Conservation (phyloP, 2,888 invertebrate species). For the Galerucella nymphaeae region DNA sequence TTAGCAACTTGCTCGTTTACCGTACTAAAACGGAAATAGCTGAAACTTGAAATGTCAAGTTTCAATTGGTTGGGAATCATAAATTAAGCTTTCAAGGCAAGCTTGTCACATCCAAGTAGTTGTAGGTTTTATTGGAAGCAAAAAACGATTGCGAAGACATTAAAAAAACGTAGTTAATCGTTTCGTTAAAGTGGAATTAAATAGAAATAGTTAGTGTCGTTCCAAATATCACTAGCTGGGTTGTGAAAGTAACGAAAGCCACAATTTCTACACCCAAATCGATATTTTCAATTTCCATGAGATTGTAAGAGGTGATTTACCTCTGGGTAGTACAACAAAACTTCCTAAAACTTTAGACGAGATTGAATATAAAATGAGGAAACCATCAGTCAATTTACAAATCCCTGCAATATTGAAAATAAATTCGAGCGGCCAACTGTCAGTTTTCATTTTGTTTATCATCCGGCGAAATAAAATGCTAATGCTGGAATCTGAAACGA, state of each 20-base stretch:
- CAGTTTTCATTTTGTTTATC: constrained; percentile 13
- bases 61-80: not conserved
- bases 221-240: not conserved
- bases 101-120: not conserved
- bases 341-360: constrained; percentile 10
- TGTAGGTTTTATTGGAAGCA: too few species aligned
- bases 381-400: constrained; percentile 19
- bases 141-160: not conserved
- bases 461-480: not conserved
- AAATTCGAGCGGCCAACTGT: constrained; percentile 1
- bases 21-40: not conserved
- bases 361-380: constrained; percentile 16
- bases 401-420: constrained; percentile 19
- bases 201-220: too few species aligned
- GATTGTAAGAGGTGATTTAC: constrained; percentile 10
- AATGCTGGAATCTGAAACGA: not conserved
- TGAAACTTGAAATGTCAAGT: not conserved
- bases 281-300: constrained; percentile 4
- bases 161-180: not conserved
- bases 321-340: constrained; percentile 16
- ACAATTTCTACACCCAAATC: constrained; percentile 7
- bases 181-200: too few species aligned
- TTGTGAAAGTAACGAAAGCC: not conserved
- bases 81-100: not conserved
- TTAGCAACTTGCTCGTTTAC: not conserved